phyloP scores from a whole-genome alignment of 2,888 invertebrate genomes.

The Erebia ligea region DNA sequence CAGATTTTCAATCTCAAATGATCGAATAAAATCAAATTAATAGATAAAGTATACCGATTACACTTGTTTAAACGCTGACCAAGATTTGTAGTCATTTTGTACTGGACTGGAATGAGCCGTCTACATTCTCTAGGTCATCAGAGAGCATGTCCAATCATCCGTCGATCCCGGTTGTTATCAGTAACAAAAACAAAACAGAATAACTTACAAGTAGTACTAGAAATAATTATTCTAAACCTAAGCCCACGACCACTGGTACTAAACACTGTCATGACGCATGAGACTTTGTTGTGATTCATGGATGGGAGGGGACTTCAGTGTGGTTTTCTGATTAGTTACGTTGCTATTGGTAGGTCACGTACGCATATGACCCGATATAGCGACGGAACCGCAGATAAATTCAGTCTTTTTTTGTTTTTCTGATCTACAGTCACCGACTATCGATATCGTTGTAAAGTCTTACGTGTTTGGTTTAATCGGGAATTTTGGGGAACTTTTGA shows the following conservation, averaged over 20 bases:
- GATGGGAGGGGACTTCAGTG: conserved; percentile 49
- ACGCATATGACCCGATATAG: conserved; percentile 47
- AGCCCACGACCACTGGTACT: conserved; percentile 49
- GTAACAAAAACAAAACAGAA: neutral
- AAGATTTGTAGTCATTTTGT: no score
- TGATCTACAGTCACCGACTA: neutral
- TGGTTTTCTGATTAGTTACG: conserved; percentile 56
- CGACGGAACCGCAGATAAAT: neutral
- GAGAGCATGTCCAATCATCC: no score
- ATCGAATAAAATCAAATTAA: no score
- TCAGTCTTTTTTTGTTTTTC: neutral
- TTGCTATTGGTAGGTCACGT: conserved; percentile 66
- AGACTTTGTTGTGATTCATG: conserved; percentile 53
- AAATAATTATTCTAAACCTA: conserved; percentile 1
- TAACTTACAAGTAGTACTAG: neutral
- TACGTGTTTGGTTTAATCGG: neutral
- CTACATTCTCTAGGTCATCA: no score
- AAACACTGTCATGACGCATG: conserved; percentile 65
- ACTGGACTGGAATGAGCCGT: no score
- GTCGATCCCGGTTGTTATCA: no score
- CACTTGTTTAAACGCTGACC: no score
- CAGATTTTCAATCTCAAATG: no score
- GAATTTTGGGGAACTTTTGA: neutral
- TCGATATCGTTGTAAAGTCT: conserved; percentile 1
- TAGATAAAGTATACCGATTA: no score